Conservation (phyloP, 2,888 invertebrate species). For the Harmothoe impar region DNA sequence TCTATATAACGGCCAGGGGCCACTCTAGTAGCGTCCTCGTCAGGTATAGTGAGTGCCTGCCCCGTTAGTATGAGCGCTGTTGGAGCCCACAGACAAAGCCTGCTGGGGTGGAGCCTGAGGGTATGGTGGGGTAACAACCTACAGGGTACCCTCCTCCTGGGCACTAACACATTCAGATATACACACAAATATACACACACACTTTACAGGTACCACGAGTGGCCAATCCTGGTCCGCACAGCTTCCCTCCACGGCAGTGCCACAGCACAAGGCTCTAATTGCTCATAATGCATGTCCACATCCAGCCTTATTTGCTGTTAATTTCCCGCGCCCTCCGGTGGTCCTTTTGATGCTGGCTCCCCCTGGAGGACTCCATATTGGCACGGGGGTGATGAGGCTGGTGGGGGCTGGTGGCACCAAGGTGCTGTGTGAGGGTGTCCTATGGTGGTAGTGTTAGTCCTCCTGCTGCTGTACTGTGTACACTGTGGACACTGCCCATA, state of each 20-base stretch:
- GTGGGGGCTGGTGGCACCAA: too few relatives aligned
- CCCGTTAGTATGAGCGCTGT: neutral
- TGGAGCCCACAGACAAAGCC: neutral
- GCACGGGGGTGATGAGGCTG: too few relatives aligned
- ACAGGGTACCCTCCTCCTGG: neutral
- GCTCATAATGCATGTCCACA: constrained; percentile 24
- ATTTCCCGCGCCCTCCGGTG: constrained; percentile 18
- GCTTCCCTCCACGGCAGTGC: too few relatives aligned
- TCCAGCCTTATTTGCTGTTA: constrained; percentile 23
- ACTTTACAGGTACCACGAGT: too few relatives aligned
- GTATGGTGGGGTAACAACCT: too few relatives aligned
- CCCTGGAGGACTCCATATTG: neutral
- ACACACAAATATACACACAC: neutral
- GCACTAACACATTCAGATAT: neutral
- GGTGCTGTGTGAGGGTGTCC: too few relatives aligned
- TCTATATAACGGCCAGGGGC: neutral
- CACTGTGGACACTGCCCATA: neutral
- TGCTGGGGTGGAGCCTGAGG: neutral
- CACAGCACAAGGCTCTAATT: neutral
- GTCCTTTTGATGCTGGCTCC: constrained; percentile 16
- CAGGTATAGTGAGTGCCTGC: neutral
- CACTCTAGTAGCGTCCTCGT: neutral
- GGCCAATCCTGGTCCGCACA: too few relatives aligned
- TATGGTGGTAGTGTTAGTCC: too few relatives aligned
- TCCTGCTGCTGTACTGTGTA: too few relatives aligned